Evolutionary conservation across 2,113 vertebrate genomes (phyloP).

Genomic region (Puffinus mauretanicus): DNA sequence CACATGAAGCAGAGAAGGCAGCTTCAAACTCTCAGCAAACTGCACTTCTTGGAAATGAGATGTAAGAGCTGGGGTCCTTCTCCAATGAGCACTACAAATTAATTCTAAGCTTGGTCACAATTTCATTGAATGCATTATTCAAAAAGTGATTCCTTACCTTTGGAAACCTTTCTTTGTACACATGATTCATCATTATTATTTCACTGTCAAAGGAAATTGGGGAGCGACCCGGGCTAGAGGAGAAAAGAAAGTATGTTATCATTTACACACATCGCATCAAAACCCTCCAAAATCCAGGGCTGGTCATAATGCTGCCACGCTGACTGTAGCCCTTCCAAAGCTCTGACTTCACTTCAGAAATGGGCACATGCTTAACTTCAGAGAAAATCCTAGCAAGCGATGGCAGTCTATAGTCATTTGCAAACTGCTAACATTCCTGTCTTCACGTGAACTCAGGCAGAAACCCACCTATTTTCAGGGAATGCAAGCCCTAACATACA

Average conservation of each 20-base stretch:
- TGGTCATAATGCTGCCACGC: background rate
- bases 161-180: conserved; percentile 98
- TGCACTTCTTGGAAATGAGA: background rate
- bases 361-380: background rate
- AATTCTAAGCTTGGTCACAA: background rate
- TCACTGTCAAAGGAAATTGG: conserved; percentile 96
- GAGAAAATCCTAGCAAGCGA: background rate
- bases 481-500: background rate
- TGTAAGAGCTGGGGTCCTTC: background rate
- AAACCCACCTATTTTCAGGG: background rate
- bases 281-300: background rate
- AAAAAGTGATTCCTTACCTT: conserved; percentile 82
- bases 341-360: background rate
- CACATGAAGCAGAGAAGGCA: background rate
- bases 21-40: background rate
- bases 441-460: background rate
- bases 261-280: background rate
- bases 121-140: background rate
- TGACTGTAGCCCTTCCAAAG: background rate
- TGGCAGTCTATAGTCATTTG: background rate
- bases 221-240: conserved; percentile 89
- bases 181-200: conserved; percentile 99
- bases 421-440: background rate
- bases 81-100: background rate
- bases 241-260: conserved; percentile 46